phyloP scores from a whole-genome alignment of 2,888 invertebrate genomes.

The Acanthosepion esculentum region DNA sequence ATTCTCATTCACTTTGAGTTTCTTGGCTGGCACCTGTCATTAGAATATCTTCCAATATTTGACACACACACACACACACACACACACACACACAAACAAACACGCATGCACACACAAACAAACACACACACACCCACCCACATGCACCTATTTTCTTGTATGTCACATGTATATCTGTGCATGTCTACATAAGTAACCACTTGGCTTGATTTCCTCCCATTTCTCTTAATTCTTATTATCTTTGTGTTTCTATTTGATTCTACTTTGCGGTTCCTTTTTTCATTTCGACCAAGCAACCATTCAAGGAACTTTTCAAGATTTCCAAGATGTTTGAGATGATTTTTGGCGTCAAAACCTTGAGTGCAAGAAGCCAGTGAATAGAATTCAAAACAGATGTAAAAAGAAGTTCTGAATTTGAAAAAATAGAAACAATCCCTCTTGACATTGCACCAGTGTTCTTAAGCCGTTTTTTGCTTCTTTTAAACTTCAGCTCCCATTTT shows the following conservation, averaged over 20 bases:
- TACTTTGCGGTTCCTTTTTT: background rate
- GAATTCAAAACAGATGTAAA: background rate
- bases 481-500: background rate
- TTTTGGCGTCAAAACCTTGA: background rate
- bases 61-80: background rate
- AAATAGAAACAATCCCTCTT: constrained; percentile 18
- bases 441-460: background rate
- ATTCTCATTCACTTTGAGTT: too few relatives aligned
- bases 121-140: background rate
- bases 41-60: too few relatives aligned
- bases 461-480: background rate
- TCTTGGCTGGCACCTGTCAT: too few relatives aligned
- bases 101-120: too few relatives aligned
- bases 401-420: background rate
- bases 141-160: background rate
- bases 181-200: constrained; percentile 33
- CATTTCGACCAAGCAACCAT: background rate
- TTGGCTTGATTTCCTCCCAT: background rate
- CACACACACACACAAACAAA: background rate
- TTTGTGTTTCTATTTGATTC: background rate
- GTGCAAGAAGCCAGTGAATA: background rate
- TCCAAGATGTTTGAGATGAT: background rate
- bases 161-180: background rate
- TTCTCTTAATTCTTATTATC: background rate
- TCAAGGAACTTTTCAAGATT: constrained; percentile 33